Evolutionary conservation across 1,140 invertebrate species (phyloP), one percentile per base, ranked within the genome.

Genomic region (Cherax quadricarinatus): DNA sequence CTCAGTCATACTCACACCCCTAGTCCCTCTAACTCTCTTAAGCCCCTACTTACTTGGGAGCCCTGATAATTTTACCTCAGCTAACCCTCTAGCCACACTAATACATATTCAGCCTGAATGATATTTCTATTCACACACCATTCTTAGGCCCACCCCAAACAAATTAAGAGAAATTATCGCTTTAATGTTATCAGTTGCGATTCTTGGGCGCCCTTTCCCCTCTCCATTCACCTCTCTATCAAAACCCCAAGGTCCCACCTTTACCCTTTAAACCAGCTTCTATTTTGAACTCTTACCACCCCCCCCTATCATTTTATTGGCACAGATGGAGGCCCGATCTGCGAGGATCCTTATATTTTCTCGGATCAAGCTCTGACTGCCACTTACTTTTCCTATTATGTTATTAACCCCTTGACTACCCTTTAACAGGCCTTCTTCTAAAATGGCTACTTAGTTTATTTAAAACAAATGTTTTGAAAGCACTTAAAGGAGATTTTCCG

Each of bases 101-200:
- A 94, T 95, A 70, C 97, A 97, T 95, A 97, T 97, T 96, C 96
- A 87, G 78, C 85, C 85, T 30, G 85, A 87, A 49, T 78, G 85
- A 51, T 87, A 87, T 21, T 95, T 95, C 97, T 96, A 97, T 97
- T 96, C 96, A 49, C 97, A 97, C 95, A 96, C 97, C 41, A 97
- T 97, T 95, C 94, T 97, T 94, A 97, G 96, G 84, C 96, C 96
- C 91, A 97, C 97, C 94, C 96, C 96, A 87, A 97, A 97, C 96
- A 97, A 97, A 96, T 94, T 97, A 96, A 96, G 96, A 93, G 97
- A 96, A 93, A 97, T 97, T 70, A 95, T 97, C 94, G 96, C 96
- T n/a, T 41, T 86, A 7, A 12, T 12, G 6, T 7, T 12, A 60
- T 7, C 12, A 66, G 18, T 66, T 21, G 18, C 62, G 4, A 66